phyloP scores from a whole-genome alignment of 2,888 invertebrate genomes.

The Epistrophe eligans region DNA sequence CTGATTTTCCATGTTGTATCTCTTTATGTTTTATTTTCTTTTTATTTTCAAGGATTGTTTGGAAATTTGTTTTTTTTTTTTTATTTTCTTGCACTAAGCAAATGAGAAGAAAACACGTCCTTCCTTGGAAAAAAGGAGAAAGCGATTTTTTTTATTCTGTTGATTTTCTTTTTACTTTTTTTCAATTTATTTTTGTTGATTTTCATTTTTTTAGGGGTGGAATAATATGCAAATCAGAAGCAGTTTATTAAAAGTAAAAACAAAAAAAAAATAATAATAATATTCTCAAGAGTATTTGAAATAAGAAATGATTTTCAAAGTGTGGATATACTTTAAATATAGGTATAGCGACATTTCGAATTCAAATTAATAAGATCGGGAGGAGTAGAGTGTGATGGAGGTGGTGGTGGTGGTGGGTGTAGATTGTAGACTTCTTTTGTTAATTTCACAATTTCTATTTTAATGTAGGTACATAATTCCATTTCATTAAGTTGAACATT shows the following conservation, averaged over 20 bases:
- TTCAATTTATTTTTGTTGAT: conserved; percentile 42
- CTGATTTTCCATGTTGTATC: conserved; percentile 69
- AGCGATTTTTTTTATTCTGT: conserved; percentile 2
- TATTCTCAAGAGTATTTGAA: conserved; percentile 36
- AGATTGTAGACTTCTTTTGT: background rate
- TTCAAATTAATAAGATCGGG: background rate
- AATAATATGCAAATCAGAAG: conserved; percentile 69
- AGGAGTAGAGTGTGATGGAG: too few species aligned
- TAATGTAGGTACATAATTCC: too few species aligned
- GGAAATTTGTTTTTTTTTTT: conserved; percentile 21
- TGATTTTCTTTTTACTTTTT: conserved; percentile 35
- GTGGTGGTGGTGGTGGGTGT: background rate
- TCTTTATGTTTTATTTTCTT: conserved; percentile 54
- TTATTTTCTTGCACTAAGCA: conserved; percentile 35
- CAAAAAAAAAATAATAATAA: conserved; percentile 13
- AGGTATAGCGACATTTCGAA: conserved; percentile 27
- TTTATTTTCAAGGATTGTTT: conserved; percentile 31
- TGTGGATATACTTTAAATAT: background rate
- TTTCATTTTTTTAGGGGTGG: conserved; percentile 36
- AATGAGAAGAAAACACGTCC: conserved; percentile 48
- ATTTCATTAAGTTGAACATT: too few species aligned
- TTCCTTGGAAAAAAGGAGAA: background rate
- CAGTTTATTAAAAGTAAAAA: conserved; percentile 37
- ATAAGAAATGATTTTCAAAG: conserved; percentile 54
- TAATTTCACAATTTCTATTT: too few species aligned